These are phyloP conservation scores for Paedocypris sp. DNA, from an alignment of 2,113 vertebrate species.

Conservation along the genomic window DNA sequence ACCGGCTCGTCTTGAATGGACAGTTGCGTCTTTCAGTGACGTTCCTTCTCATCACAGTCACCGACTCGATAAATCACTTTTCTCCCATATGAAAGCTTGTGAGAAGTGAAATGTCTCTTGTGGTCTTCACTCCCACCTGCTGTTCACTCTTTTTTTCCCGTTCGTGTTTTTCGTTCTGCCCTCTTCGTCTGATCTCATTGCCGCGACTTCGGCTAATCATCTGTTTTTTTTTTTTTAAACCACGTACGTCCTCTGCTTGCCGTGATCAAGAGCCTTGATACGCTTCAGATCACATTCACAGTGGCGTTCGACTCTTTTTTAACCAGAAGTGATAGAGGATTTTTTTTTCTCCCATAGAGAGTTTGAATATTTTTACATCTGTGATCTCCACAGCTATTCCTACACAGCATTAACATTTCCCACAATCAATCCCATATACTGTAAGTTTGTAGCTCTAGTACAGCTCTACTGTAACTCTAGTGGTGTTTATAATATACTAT, in stretches of 20 bases:
- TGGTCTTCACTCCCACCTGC: background rate
- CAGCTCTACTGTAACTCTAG: too few species aligned
- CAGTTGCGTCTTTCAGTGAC: too few species aligned
- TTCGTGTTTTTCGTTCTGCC: constrained; percentile 3
- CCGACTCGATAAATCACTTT: background rate
- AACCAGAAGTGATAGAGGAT: too few species aligned
- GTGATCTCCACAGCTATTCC: too few species aligned
- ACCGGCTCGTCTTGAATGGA: background rate
- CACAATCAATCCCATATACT: too few species aligned
- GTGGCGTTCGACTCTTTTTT: too few species aligned
- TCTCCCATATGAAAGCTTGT: constrained; percentile 2
- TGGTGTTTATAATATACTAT: too few species aligned
- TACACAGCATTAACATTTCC: too few species aligned
- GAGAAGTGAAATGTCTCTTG: background rate
- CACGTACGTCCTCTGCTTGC: background rate
- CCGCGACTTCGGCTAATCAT: background rate
- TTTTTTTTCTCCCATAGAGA: too few species aligned
- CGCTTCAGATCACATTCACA: background rate
- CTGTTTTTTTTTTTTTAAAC: background rate
- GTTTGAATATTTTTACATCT: too few species aligned
- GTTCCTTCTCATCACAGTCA: constrained; percentile 6
- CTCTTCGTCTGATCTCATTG: background rate
- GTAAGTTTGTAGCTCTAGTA: too few species aligned
- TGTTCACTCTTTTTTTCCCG: background rate
- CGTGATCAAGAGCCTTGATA: background rate